Percentiles rank a stretch among this genome's conserved stretches.
phyloP scores from a whole-genome alignment of 2,888 invertebrate species.

The Meganola albula region DNA sequence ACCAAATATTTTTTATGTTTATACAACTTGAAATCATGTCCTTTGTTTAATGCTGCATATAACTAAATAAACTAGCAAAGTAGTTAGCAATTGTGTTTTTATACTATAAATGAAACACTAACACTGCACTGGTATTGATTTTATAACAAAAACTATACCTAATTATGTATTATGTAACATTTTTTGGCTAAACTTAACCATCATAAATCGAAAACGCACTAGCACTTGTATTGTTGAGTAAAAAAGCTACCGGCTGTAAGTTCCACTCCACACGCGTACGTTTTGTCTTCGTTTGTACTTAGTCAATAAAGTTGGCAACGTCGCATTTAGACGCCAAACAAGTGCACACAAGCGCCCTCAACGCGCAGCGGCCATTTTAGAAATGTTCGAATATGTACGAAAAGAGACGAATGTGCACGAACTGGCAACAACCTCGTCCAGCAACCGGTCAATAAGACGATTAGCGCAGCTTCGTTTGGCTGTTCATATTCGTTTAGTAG shows the following conservation, averaged over 20 bases:
- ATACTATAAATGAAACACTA: slow-evolving; percentile 36
- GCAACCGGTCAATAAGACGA: slow-evolving; percentile 77
- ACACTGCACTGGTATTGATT: slow-evolving; percentile 39
- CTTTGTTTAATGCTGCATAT: slow-evolving; percentile 32
- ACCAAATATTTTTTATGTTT: slow-evolving; percentile 42
- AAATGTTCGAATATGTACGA: slow-evolving; percentile 59
- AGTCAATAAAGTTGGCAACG: slow-evolving; percentile 78
- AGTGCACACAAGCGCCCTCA: slow-evolving; percentile 74
- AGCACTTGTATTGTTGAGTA: slow-evolving; percentile 45
- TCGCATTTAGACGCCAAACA: slow-evolving; percentile 76
- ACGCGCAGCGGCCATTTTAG: slow-evolving; percentile 71
- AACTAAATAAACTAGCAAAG: too few relatives aligned
- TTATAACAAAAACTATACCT: slow-evolving; percentile 62
- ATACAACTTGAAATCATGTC: slow-evolving; percentile 52
- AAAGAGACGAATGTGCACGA: slow-evolving; percentile 64
- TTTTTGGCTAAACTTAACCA: slow-evolving; percentile 28
- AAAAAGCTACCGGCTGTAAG: slow-evolving; percentile 71
- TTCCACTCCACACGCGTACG: slow-evolving; percentile 73
- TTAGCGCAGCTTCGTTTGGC: slow-evolving; percentile 67
- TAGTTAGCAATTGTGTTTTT: too few relatives aligned
- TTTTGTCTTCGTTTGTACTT: slow-evolving; percentile 73
- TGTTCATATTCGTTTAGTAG: too few relatives aligned
- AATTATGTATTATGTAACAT: slow-evolving; percentile 44
- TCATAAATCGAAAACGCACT: slow-evolving; percentile 38
- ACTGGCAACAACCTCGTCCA: slow-evolving; percentile 71